These are phyloP conservation scores for Melanotaenia duboulayi DNA, from an alignment of 2,113 vertebrate genomes.

Conservation along the genomic window DNA sequence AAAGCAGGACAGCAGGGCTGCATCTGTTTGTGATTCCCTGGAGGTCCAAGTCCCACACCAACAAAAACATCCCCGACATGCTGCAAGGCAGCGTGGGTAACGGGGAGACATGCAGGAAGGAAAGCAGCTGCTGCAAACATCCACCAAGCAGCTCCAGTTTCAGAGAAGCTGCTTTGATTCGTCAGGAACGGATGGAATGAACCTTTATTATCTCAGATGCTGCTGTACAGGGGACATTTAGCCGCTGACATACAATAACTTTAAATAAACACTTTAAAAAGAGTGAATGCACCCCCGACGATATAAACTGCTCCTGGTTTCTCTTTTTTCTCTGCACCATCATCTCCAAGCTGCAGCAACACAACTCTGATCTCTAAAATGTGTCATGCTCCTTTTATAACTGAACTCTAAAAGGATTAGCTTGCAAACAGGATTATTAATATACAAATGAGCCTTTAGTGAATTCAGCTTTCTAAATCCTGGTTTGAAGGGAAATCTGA, in stretches of 20 bases:
- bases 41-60: conserved; percentile 32
- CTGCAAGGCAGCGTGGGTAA: conserved; percentile 51
- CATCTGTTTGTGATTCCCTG: conserved; percentile 58
- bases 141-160: no score
- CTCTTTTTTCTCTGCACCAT: not conserved
- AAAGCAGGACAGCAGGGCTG: not conserved
- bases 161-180: no score
- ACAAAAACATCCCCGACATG: conserved; percentile 44
- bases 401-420: conserved; percentile 51
- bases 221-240: no score
- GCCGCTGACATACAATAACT: no score
- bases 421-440: conserved; percentile 51
- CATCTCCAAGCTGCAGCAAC: conserved; percentile 22
- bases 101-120: not conserved
- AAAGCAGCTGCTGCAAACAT: conserved; percentile 7
- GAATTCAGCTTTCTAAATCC: conserved; percentile 11
- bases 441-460: conserved; percentile 48
- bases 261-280: not conserved
- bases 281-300: not conserved
- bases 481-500: conserved; percentile 48
- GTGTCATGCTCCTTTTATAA: conserved; percentile 33
- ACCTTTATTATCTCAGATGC: no score
- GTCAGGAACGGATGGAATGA: no score
- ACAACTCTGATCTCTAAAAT: conserved; percentile 32
- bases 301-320: no score